Percentiles rank a stretch among this genome's conserved stretches.
Conservation (phyloP, 2,113 vertebrate species). For the Theropithecus gelada region DNA sequence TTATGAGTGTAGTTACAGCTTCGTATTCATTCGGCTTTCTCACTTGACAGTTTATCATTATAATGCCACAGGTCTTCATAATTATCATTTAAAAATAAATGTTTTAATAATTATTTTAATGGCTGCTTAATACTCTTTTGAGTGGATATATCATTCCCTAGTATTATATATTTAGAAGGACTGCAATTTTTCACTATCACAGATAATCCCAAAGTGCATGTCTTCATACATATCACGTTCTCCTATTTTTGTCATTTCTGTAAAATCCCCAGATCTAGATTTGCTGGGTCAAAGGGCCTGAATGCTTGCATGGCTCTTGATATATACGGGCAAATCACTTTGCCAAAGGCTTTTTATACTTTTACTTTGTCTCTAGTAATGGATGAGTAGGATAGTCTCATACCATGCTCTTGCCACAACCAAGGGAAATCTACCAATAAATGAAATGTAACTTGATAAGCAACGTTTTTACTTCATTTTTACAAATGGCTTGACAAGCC, state of each 20-base stretch:
- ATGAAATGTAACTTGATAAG: conserved; percentile 31
- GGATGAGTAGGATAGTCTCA: not conserved
- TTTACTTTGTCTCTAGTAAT: conserved; percentile 21
- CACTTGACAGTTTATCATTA: conserved; percentile 26
- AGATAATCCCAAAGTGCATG: conserved; percentile 31
- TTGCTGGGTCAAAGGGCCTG: conserved; percentile 29
- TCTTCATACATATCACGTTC: conserved; percentile 5
- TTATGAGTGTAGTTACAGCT: conserved; percentile 2
- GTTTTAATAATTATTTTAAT: conserved; percentile 59
- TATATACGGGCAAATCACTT: not conserved
- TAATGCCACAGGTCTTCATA: not conserved
- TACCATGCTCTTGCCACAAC: not conserved
- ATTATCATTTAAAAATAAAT: conserved; percentile 53
- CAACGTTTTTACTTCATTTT: not conserved
- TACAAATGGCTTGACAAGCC: not conserved
- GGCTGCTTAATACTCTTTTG: conserved; percentile 46
- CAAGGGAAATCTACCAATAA: not conserved
- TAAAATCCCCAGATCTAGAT: conserved; percentile 55
- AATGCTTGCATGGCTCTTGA: conserved; percentile 10
- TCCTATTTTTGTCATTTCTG: conserved; percentile 21
- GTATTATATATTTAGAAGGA: conserved; percentile 34
- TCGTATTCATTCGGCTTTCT: not conserved
- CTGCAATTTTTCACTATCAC: conserved; percentile 39
- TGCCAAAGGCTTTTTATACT: no score
- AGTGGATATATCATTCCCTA: not conserved